Conservation (phyloP, 2,888 invertebrate species). For the Polydrusus cervinus region DNA sequence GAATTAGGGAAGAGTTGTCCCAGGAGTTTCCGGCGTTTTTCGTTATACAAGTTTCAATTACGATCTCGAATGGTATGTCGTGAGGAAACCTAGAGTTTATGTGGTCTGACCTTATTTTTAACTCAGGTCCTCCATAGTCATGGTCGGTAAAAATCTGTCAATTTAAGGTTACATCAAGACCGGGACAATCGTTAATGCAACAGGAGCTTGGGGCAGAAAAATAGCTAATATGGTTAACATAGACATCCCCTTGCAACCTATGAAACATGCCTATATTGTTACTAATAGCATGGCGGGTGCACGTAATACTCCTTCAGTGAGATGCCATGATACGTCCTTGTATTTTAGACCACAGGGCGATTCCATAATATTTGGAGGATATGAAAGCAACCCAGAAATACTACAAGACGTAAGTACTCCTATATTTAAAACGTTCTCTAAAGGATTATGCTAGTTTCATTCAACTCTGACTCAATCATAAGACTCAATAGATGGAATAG, state of each 20-base stretch:
- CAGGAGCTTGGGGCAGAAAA: slow-evolving; percentile 88
- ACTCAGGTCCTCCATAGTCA: no score
- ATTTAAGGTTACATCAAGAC: slow-evolving; percentile 80
- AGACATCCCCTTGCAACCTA: slow-evolving; percentile 84
- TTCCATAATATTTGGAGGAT: slow-evolving; percentile 89
- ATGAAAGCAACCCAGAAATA: slow-evolving; percentile 89
- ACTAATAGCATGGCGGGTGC: slow-evolving; percentile 86
- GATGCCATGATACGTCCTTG: slow-evolving; percentile 89
- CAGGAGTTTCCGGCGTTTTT: no score
- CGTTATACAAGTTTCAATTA: no score
- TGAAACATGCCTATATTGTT: slow-evolving; percentile 92
- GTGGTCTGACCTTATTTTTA: no score
- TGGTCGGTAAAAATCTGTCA: no score
- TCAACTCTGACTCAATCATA: no score
- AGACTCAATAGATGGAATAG: no score
- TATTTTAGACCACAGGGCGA: slow-evolving; percentile 91
- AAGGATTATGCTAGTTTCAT: no score
- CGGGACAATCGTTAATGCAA: slow-evolving; percentile 85
- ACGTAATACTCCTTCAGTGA: slow-evolving; percentile 84
- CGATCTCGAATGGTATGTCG: no score
- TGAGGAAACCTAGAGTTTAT: no score
- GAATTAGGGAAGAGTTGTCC: no score
- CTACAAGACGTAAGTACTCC: slow-evolving; percentile 77
- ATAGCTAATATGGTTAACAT: slow-evolving; percentile 80
- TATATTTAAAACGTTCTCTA: no score